phyloP scores from a whole-genome alignment of 2,113 vertebrate species.

The Caranx melampygus region DNA sequence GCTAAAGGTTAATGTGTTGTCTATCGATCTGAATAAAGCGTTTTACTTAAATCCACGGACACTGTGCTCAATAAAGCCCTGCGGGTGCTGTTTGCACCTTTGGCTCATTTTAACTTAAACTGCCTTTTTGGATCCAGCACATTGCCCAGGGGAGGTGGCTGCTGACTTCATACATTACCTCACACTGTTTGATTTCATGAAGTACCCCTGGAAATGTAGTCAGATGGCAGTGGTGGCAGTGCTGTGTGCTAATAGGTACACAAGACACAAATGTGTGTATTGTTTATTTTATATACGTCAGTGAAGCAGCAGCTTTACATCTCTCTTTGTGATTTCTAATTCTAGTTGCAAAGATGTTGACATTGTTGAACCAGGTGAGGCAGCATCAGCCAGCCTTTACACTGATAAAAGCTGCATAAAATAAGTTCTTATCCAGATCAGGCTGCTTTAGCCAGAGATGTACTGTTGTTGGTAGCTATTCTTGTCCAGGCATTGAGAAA shows the following conservation, averaged over 20 bases:
- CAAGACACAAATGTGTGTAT: background rate
- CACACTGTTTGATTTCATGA: conserved; percentile 15
- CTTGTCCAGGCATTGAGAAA: conserved; percentile 20
- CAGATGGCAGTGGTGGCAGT: background rate
- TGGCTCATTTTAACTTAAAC: conserved; percentile 48
- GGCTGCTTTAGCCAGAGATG: background rate
- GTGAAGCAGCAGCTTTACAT: background rate
- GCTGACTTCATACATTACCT: conserved; percentile 38
- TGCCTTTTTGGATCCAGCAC: conserved; percentile 36
- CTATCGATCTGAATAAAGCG: conserved; percentile 77
- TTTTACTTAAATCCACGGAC: conserved; percentile 77
- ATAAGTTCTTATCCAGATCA: background rate
- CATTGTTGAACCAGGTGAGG: background rate
- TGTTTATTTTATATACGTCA: background rate
- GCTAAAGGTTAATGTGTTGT: conserved; percentile 83
- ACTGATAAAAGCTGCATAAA: background rate
- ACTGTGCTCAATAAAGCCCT: conserved; percentile 61
- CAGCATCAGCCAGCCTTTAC: background rate
- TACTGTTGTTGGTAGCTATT: background rate
- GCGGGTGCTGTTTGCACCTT: conserved; percentile 42
- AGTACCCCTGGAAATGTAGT: background rate
- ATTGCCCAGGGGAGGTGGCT: background rate
- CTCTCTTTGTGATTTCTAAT: background rate
- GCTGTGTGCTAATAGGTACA: background rate
- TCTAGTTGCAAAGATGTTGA: background rate